A percentile compares a stretch with the other conserved stretches of the same genome.
Conservation (phyloP, 2,797 vertebrate genomes). For the Megaceryle alcyon region DNA sequence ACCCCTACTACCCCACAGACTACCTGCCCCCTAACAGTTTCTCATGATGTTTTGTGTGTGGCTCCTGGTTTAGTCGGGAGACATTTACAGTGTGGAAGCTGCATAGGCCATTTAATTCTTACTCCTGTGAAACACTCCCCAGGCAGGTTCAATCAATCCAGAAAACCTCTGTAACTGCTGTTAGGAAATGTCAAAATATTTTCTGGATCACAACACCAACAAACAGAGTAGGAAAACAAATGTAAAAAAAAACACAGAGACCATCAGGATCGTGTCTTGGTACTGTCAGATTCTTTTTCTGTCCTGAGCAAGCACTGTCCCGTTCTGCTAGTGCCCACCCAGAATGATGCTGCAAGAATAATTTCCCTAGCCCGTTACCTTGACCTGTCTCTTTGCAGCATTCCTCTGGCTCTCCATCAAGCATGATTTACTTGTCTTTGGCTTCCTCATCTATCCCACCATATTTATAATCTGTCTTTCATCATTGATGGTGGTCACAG, state of each 20-base stretch:
- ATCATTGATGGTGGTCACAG: background rate
- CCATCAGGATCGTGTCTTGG: background rate
- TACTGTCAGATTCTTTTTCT: background rate
- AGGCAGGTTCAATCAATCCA: background rate
- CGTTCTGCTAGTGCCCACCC: background rate
- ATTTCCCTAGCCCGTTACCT: background rate
- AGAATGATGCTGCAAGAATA: background rate
- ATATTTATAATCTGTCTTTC: background rate
- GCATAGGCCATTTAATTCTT: background rate
- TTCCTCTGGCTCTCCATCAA: background rate
- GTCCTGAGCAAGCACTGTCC: background rate
- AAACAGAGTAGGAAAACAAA: background rate
- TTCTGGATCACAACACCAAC: background rate
- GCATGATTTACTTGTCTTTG: background rate
- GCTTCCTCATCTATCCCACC: background rate
- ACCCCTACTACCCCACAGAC: background rate
- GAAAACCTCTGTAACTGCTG: background rate
- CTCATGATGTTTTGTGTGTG: background rate
- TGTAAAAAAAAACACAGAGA: background rate
- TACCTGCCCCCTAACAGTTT: background rate
- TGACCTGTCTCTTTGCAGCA: background rate
- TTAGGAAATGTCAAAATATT: background rate
- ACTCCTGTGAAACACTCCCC: rapidly evolving
- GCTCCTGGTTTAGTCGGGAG: background rate
- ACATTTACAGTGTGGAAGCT: background rate